These are phyloP conservation scores for Drosophila azteca DNA, from an alignment of 1,140 invertebrate genomes.

Conservation along the genomic window DNA sequence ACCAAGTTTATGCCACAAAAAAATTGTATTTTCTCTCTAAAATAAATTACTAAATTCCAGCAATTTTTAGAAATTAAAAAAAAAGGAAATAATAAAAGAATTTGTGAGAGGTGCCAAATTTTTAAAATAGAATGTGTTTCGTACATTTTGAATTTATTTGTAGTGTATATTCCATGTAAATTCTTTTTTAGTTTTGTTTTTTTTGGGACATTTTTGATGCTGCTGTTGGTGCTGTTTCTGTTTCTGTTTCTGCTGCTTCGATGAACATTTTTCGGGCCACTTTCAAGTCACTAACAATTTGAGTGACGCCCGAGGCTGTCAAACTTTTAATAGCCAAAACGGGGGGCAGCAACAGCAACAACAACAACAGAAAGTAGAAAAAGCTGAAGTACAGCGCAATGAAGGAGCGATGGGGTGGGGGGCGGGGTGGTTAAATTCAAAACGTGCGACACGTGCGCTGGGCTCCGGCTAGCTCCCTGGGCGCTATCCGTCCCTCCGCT, in stretches of 20 bases:
- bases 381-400: not conserved
- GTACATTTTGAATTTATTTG: too few relatives aligned
- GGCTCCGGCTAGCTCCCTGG: slow-evolving; percentile 13
- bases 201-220: not conserved
- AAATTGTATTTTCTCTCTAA: too few relatives aligned
- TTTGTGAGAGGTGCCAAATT: too few relatives aligned
- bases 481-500: too few relatives aligned
- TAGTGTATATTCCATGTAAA: too few relatives aligned
- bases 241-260: slow-evolving; percentile 14
- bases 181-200: too few relatives aligned
- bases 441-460: slow-evolving; percentile 57
- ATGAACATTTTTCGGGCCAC: slow-evolving; percentile 35
- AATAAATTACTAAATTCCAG: too few relatives aligned
- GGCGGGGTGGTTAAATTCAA: not conserved
- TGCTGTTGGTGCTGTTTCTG: not conserved
- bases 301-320: slow-evolving; percentile 54
- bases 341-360: slow-evolving; percentile 16
- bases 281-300: slow-evolving; percentile 65
- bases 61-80: too few relatives aligned
- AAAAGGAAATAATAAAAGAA: too few relatives aligned
- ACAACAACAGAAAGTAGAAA: not conserved
- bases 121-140: too few relatives aligned
- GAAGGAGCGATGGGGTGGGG: not conserved
- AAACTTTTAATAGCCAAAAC: slow-evolving; percentile 70
- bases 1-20: too few relatives aligned